These are phyloP conservation scores for Meta bourneti DNA, from an alignment of 2,888 invertebrate genomes.

Conservation along the genomic window DNA sequence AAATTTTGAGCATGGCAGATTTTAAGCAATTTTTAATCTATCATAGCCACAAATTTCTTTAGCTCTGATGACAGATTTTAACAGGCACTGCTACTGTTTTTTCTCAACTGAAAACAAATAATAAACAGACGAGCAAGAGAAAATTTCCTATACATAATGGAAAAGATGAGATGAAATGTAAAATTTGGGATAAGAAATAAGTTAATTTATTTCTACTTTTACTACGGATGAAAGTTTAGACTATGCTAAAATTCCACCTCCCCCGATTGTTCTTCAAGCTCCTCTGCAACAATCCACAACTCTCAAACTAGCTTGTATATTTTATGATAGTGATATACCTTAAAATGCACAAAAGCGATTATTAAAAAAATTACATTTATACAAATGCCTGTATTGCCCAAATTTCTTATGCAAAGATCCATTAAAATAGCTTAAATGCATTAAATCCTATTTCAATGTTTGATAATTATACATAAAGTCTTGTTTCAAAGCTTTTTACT, in stretches of 20 bases:
- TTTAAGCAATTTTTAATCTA: too few species aligned
- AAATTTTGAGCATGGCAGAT: neutral
- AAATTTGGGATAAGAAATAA: neutral
- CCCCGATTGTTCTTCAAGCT: neutral
- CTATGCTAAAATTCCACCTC: neutral
- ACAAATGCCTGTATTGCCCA: neutral
- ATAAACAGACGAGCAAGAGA: too few species aligned
- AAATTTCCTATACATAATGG: neutral
- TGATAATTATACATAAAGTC: neutral
- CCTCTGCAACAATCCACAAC: neutral
- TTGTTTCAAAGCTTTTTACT: too few species aligned
- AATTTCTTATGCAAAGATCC: neutral
- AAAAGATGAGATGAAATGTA: neutral
- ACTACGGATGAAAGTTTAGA: neutral
- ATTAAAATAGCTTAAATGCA: neutral
- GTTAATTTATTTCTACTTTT: neutral
- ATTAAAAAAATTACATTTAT: neutral
- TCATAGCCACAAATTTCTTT: too few species aligned
- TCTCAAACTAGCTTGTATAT: neutral
- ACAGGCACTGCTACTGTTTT: too few species aligned
- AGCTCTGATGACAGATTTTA: too few species aligned
- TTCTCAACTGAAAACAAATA: too few species aligned
- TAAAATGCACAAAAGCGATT: neutral
- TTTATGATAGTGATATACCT: neutral
- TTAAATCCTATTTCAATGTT: neutral